Evolutionary conservation across 2,888 invertebrate genomes (phyloP), one percentile per base, ranked within the genome.

Genomic region (Spodoptera littoralis): DNA sequence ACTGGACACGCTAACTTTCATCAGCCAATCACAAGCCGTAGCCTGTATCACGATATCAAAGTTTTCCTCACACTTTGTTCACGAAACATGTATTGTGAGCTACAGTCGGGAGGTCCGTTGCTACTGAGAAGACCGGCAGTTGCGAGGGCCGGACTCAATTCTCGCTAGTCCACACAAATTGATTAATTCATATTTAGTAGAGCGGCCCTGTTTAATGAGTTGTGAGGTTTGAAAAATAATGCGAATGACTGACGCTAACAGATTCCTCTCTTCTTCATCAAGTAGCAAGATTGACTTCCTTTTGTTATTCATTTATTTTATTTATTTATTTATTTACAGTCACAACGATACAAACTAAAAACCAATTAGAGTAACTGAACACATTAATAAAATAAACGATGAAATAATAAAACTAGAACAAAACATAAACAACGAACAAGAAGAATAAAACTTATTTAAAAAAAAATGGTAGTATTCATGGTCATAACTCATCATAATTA

Each of bases 261-360:
- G 87, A 84, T 83, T 86, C 83, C 89, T 85, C 92, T 92, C 91
- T 91, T 93, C 93, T 93, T 93, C 93, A 70, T 91, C 89, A 72
- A 84, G 91, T 92, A 89, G 88, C 92, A 93, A 92, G 92, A 84
- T 92, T 89, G 93, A 92, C 93, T 93, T 91, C 91, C 93, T 91
- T 92, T 92, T 92, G 55, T 0, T 0, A 0, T 27, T 13, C 36
- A 30, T 42, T 27, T 27, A 27, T 18, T 18, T 18, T 18, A 18
- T 18, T 18, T 18, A 18, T 18, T 18, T 18, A 18, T 18, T 18
- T 18, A 18, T 18, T 18, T 18, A 18, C 18, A 18, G 18, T 18
- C 18, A 18, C 18, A 18, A 18, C 18, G 18, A 1, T 18, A 1
- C 1, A 18, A 18, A 18, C 18, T 1, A 18, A 1, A 18, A 18